Evolutionary conservation across 2,797 vertebrate species (phyloP).

Genomic region (Diceros bicornis): DNA sequence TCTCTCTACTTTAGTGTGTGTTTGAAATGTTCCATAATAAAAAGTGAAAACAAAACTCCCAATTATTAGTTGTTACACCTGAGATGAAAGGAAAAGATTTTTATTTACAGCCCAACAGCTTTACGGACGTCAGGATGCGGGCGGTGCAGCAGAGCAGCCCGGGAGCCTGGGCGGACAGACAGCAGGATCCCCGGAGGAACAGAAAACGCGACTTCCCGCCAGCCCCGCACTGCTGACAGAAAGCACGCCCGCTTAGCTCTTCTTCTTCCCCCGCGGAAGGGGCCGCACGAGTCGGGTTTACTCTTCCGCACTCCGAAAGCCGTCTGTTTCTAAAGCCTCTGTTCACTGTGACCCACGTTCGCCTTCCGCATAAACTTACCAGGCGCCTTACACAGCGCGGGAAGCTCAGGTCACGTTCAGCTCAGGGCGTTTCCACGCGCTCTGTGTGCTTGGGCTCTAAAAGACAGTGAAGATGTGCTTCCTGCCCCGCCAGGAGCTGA

Average conservation of each 20-base stretch:
- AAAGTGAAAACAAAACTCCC: background rate
- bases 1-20: background rate
- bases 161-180: background rate
- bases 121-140: background rate
- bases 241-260: too few species aligned
- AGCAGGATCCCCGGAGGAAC: background rate
- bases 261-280: background rate
- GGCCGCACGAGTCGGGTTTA: rapidly evolving
- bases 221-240: background rate
- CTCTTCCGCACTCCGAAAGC: background rate
- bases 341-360: background rate
- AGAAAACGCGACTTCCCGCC: background rate
- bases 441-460: background rate
- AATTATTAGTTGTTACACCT: background rate
- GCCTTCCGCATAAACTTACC: background rate
- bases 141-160: background rate
- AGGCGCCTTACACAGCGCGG: background rate
- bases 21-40: background rate
- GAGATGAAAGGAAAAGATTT: background rate
- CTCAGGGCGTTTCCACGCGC: background rate
- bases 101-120: background rate
- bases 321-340: background rate
- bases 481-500: background rate
- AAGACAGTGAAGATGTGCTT: background rate
- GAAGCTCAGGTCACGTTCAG: background rate